phyloP scores from a whole-genome alignment of 2,797 vertebrate species.

The Spinibarbus caldwelli region DNA sequence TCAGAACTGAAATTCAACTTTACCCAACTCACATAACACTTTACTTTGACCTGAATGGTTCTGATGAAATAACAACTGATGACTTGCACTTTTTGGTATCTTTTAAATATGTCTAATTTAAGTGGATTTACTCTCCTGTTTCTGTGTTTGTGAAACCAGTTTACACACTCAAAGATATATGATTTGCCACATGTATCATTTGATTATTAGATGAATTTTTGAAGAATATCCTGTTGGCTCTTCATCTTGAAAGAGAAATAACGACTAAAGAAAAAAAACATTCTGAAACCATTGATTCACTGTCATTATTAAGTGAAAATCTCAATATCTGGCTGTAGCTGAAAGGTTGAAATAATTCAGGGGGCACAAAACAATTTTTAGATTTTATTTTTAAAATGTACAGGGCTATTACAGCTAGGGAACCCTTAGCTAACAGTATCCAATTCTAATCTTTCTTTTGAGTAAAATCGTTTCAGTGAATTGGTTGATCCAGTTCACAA shows the following conservation, averaged over 20 bases:
- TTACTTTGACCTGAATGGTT: background rate
- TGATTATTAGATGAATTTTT: background rate
- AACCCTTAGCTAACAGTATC: no score
- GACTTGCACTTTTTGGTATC: conserved; percentile 3
- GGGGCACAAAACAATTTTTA: background rate
- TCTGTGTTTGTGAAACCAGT: background rate
- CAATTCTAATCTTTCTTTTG: background rate
- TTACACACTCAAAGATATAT: background rate
- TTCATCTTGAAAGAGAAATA: background rate
- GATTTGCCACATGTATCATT: no score
- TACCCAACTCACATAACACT: background rate
- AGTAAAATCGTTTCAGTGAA: no score
- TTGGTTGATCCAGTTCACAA: no score
- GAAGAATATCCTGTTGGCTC: background rate
- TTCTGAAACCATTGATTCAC: background rate
- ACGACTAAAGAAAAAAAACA: background rate
- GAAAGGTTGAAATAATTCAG: no score
- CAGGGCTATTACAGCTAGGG: background rate
- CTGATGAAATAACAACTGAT: conserved; percentile 1
- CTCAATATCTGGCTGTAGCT: no score
- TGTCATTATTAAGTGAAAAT: background rate
- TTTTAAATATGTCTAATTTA: background rate
- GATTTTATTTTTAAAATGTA: background rate
- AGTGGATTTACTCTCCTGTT: background rate
- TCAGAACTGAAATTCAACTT: background rate